Base-by-base conservation (phyloP, 2,888 invertebrate species). In the Amblyjoppa fuscipennis region DNA sequence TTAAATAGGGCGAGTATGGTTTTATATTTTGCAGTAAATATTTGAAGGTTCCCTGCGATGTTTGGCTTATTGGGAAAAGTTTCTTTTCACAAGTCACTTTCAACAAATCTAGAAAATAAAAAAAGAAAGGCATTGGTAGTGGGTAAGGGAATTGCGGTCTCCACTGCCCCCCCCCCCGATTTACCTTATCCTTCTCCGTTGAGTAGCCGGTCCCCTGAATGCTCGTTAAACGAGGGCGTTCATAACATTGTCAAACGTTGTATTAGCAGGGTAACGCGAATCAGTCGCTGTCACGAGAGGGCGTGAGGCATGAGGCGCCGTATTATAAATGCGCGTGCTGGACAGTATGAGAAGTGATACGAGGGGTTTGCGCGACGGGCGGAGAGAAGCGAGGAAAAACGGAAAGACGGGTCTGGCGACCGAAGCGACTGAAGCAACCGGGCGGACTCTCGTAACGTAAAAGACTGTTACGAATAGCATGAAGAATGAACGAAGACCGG, bases 231-330 rank as follows among this genome's bases (percentile, higher is more conserved):
- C 87, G 90, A 90, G 84, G 87, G 76, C 88, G 86, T 89, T 88
- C 89, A 83, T 88, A 89, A 88, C 84, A 88, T 91, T 88, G 90
- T 89, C 89, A 85, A 89, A 88, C 87, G 86, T 78, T 73, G 82
- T 73, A 74, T 90, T 87, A 87, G 53, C 84, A 74, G 82, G 51
- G 81, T 81, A 78, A 78, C 45, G 68, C 78, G 69, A 70, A 78
- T 78, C 78, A 69, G 78, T 69, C 69, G 41, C 59, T 78, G 78
- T 78, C 78, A 69, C 41, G 56, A 69, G 28, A 45, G 41, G 41
- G 69, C 20, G 68, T 56, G 69, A 77, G 56, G 38, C 69, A 59
- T 20, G 78, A 78, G 78, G 69, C 56, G 78, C 70, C 78, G 68
- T 45, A 69, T 78, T 59, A 78, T 70, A 59, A 69, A 78, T 45